phyloP scores from a whole-genome alignment of 2,888 invertebrate genomes.

The Apodemia mormo region DNA sequence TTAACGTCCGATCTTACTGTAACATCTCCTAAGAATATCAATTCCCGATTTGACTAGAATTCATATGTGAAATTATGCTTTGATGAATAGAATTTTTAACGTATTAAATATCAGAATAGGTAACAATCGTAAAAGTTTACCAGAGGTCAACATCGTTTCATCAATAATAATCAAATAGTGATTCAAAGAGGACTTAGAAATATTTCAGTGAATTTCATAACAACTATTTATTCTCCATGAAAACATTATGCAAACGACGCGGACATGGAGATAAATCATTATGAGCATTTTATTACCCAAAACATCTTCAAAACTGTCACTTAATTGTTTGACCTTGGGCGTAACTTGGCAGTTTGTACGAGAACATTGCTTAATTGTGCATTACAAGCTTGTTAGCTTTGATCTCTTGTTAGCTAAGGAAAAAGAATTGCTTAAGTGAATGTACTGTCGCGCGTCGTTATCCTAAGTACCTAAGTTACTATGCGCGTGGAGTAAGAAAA shows the following conservation, averaged over 20 bases:
- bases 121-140: not conserved
- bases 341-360: not conserved
- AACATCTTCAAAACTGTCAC: constrained; percentile 15
- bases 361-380: constrained; percentile 17
- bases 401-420: constrained; percentile 8
- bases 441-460: not conserved
- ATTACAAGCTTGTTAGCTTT: constrained; percentile 10
- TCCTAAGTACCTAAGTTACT: not conserved
- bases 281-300: constrained; percentile 17
- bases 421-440: constrained; percentile 5
- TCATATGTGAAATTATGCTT: no score
- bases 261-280: not conserved
- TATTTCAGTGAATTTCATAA: not conserved
- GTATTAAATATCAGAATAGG: no score
- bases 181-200: not conserved
- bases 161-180: not conserved
- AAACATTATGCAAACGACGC: constrained; percentile 2
- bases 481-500: not conserved
- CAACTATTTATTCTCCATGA: not conserved
- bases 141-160: not conserved
- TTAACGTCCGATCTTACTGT: no score
- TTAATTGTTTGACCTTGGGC: constrained; percentile 12
- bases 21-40: no score
- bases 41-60: no score
- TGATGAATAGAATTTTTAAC: no score